Evolutionary conservation across 1,140 invertebrate genomes (phyloP).

Genomic region (Trissolcus basalis): DNA sequence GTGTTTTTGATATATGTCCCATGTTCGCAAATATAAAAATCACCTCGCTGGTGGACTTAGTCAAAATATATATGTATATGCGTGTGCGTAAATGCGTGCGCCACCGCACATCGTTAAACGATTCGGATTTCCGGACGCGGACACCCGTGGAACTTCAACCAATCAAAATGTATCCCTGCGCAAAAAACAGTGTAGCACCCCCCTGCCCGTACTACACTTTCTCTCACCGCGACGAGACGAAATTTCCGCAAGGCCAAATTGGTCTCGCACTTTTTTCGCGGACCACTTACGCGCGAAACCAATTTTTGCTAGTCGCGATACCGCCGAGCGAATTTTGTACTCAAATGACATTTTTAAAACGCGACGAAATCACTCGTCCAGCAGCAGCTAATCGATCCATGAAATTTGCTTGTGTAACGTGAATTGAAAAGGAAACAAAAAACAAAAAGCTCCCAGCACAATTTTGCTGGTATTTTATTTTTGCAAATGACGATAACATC

Average conservation of each 20-base stretch:
- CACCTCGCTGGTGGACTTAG: slow-evolving; percentile 47
- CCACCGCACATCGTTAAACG: slow-evolving; percentile 57
- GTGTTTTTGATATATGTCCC: slow-evolving; percentile 66
- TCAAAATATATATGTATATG: slow-evolving; percentile 39
- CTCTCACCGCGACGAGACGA: slow-evolving; percentile 28
- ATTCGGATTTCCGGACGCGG: slow-evolving; percentile 72
- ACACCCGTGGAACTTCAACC: slow-evolving; percentile 69
- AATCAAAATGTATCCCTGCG: slow-evolving; percentile 62
- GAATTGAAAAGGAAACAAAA: not conserved
- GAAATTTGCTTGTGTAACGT: slow-evolving; percentile 48
- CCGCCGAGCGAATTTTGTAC: slow-evolving; percentile 50
- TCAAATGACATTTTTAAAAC: slow-evolving; percentile 57
- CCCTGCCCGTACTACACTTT: slow-evolving; percentile 7
- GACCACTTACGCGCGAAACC: slow-evolving; percentile 61
- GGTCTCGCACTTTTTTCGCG: slow-evolving; percentile 34
- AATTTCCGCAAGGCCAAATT: slow-evolving; percentile 53
- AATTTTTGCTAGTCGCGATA: slow-evolving; percentile 53
- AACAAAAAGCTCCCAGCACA: no score
- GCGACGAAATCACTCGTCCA: slow-evolving; percentile 37
- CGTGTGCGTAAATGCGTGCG: slow-evolving; percentile 47
- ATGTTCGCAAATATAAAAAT: slow-evolving; percentile 49
- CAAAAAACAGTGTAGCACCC: slow-evolving; percentile 30
- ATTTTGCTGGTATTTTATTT: no score
- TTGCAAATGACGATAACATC: no score
- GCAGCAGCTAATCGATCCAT: slow-evolving; percentile 51